Conservation (phyloP, 2,888 invertebrate species). For the Notodonta ziczac region DNA sequence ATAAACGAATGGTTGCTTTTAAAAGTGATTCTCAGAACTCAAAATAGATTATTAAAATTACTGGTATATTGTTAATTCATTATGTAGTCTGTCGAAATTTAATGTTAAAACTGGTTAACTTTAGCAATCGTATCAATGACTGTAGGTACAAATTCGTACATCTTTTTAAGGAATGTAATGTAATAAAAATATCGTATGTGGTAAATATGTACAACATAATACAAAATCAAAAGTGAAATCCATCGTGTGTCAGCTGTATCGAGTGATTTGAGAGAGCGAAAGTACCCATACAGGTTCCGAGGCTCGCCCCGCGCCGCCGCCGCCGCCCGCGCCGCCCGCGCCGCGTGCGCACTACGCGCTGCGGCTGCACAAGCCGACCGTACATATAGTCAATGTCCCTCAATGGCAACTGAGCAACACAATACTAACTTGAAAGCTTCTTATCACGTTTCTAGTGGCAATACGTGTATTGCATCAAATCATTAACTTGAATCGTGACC, state of each 20-base stretch:
- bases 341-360: conserved; percentile 28
- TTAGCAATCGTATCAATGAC: background rate
- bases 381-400: conserved; percentile 31
- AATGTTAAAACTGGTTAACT: background rate
- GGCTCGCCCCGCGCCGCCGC: conserved; percentile 48
- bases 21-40: conserved; percentile 6
- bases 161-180: conserved; percentile 10
- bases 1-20: conserved; percentile 8
- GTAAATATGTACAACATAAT: conserved; percentile 21
- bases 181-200: conserved; percentile 12
- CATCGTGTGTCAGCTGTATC: conserved; percentile 60
- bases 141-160: background rate
- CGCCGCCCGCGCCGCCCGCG: conserved; percentile 20
- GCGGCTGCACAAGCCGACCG: conserved; percentile 36
- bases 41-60: conserved; percentile 9
- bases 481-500: conserved; percentile 17
- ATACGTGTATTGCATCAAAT: conserved; percentile 19
- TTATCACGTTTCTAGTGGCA: conserved; percentile 21
- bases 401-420: conserved; percentile 35
- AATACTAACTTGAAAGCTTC: conserved; percentile 22
- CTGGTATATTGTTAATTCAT: conserved; percentile 5
- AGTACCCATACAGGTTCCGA: conserved; percentile 78
- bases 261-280: conserved; percentile 73
- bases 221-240: conserved; percentile 76
- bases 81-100: conserved; percentile 14